Conservation (phyloP, 2,888 invertebrate genomes). For the Pterostichus madidus region DNA sequence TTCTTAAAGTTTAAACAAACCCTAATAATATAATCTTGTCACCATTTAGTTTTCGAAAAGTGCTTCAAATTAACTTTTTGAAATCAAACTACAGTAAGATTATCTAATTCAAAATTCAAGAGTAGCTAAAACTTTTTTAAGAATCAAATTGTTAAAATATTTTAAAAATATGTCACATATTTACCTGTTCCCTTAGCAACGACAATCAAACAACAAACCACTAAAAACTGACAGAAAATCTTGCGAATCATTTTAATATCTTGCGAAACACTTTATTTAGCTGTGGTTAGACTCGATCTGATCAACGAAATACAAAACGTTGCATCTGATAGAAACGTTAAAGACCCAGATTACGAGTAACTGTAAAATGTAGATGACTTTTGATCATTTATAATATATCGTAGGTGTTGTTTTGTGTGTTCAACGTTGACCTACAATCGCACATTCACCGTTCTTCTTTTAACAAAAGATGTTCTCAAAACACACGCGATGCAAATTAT, state of each 20-base stretch:
- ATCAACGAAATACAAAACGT: neutral
- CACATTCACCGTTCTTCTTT: neutral
- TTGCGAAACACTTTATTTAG: neutral
- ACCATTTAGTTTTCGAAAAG: no score
- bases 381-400: conserved; percentile 26
- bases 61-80: no score
- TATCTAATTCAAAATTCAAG: no score
- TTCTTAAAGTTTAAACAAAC: no score
- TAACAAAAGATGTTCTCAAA: neutral
- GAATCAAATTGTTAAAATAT: no score
- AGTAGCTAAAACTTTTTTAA: no score
- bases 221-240: conserved; percentile 20
- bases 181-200: conserved; percentile 30
- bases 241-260: conserved; percentile 27
- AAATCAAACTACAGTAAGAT: no score
- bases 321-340: conserved; percentile 1
- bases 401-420: conserved; percentile 42
- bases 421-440: conserved; percentile 30
- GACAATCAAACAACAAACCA: conserved; percentile 1
- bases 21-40: no score
- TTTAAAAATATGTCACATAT: neutral
- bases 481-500: neutral
- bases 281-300: neutral
- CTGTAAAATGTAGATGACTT: conserved; percentile 45
- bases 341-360: conserved; percentile 55